A percentile compares a stretch with the other conserved stretches of the same genome.
phyloP scores from a whole-genome alignment of 2,888 invertebrate genomes.

The Tenodera sinensis region DNA sequence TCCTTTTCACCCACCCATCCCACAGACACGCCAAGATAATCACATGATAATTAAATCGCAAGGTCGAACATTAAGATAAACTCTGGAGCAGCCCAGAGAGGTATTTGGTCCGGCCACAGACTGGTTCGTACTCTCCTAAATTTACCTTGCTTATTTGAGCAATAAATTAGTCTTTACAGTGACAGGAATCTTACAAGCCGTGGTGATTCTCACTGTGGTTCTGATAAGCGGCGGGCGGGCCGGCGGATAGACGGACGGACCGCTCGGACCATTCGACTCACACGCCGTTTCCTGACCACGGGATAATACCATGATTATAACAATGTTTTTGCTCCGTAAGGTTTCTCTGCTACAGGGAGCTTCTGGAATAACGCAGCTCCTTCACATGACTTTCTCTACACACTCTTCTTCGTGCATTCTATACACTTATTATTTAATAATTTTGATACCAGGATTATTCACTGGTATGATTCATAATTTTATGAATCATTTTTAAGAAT shows the following conservation, averaged over 20 bases:
- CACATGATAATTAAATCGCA: constrained; percentile 32
- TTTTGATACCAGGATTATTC: too few relatives aligned
- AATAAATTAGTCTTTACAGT: constrained; percentile 21
- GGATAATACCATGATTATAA: constrained; percentile 17
- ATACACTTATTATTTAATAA: too few relatives aligned
- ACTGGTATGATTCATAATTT: too few relatives aligned
- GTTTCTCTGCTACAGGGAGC: neutral
- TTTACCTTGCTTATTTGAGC: constrained; percentile 19
- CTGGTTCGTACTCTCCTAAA: constrained; percentile 21
- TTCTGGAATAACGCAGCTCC: neutral
- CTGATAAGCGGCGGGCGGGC: constrained; percentile 1
- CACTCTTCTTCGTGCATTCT: too few relatives aligned
- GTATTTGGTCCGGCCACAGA: neutral
- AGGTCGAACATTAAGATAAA: constrained; percentile 31
- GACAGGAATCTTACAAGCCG: constrained; percentile 19
- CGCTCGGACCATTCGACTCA: too few relatives aligned
- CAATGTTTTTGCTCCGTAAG: neutral
- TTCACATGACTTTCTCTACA: too few relatives aligned
- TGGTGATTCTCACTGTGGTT: neutral
- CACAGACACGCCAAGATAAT: constrained; percentile 19
- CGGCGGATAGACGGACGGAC: neutral
- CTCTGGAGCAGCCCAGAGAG: neutral
- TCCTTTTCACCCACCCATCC: neutral
- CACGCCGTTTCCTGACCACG: neutral
- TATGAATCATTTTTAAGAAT: too few relatives aligned